Percentiles rank a stretch among this genome's conserved stretches.
These are phyloP conservation scores for Scaptomyza caliginosa DNA, from an alignment of 2,888 invertebrate genomes.

Conservation along the genomic window DNA sequence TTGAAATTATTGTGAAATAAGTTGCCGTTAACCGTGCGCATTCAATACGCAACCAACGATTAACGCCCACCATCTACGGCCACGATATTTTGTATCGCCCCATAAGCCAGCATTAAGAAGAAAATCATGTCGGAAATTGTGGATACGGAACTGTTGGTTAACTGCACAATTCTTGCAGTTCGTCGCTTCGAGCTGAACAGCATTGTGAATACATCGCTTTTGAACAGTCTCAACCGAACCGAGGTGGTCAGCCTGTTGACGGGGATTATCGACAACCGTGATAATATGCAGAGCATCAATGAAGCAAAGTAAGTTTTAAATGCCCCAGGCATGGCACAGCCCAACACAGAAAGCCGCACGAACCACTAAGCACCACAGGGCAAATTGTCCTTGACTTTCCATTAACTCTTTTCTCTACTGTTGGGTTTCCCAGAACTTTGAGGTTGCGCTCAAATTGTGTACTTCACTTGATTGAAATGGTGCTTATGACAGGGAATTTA, in stretches of 20 bases:
- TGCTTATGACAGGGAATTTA: too few relatives aligned
- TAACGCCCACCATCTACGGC: slow-evolving; percentile 8
- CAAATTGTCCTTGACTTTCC: background rate
- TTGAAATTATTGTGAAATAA: slow-evolving; percentile 43
- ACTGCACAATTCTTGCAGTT: slow-evolving; percentile 83
- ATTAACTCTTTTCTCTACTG: background rate
- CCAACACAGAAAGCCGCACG: background rate
- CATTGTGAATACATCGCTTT: slow-evolving; percentile 77
- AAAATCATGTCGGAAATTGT: slow-evolving; percentile 81
- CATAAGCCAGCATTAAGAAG: background rate
- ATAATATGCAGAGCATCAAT: slow-evolving; percentile 77
- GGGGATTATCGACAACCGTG: slow-evolving; percentile 81
- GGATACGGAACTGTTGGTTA: slow-evolving; percentile 82
- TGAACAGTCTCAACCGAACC: slow-evolving; percentile 80
- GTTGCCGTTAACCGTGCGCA: slow-evolving; percentile 28
- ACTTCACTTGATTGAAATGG: background rate
- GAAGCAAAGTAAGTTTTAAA: slow-evolving; percentile 81
- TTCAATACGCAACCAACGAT: slow-evolving; percentile 46
- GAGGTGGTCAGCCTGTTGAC: slow-evolving; percentile 81
- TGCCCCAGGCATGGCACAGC: background rate
- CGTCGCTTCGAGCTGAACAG: slow-evolving; percentile 80
- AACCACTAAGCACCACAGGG: background rate
- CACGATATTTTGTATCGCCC: background rate
- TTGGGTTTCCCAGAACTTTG: background rate
- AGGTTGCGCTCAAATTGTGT: too few relatives aligned